These are phyloP conservation scores for Garra rufa DNA, from an alignment of 2,113 vertebrate species.

Conservation along the genomic window DNA sequence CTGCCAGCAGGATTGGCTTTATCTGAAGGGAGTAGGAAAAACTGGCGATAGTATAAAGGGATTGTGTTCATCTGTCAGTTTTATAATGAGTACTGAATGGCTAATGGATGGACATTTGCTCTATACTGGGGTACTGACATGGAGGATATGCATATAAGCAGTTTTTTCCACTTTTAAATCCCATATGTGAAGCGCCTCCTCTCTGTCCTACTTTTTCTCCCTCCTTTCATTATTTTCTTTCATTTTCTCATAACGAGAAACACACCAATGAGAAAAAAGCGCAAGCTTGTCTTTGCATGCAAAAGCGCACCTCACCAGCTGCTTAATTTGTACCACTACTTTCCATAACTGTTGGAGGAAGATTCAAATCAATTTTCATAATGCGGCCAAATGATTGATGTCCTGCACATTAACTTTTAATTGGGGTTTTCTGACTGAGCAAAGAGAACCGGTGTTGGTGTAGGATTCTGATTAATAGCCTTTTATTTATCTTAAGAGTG, in stretches of 20 bases:
- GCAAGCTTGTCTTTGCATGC: conserved; percentile 45
- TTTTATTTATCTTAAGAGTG: conserved; percentile 46
- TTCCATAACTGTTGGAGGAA: conserved; percentile 30
- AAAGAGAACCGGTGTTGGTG: conserved; percentile 30
- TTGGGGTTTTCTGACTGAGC: conserved; percentile 62
- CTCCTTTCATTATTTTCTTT: conserved; percentile 25
- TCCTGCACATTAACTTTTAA: conserved; percentile 65
- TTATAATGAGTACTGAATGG: not conserved
- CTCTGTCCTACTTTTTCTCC: conserved; percentile 3
- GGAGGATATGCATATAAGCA: not conserved
- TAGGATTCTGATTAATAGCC: conserved; percentile 49
- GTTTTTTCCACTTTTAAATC: not conserved
- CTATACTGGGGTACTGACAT: not conserved
- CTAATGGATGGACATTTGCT: conserved; percentile 25
- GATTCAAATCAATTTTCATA: conserved; percentile 68
- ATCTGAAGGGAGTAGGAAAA: not conserved
- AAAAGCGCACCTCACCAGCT: not conserved
- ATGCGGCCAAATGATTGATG: conserved; percentile 61
- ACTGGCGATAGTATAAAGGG: not conserved
- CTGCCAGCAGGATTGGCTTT: conserved; percentile 6
- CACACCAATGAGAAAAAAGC: conserved; percentile 46
- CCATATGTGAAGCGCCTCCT: not conserved
- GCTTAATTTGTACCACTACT: conserved; percentile 26
- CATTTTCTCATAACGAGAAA: conserved; percentile 16
- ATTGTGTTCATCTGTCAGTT: not conserved